phyloP scores from a whole-genome alignment of 92 coral and sea anemone species.

The Phenganax stokvisi region DNA sequence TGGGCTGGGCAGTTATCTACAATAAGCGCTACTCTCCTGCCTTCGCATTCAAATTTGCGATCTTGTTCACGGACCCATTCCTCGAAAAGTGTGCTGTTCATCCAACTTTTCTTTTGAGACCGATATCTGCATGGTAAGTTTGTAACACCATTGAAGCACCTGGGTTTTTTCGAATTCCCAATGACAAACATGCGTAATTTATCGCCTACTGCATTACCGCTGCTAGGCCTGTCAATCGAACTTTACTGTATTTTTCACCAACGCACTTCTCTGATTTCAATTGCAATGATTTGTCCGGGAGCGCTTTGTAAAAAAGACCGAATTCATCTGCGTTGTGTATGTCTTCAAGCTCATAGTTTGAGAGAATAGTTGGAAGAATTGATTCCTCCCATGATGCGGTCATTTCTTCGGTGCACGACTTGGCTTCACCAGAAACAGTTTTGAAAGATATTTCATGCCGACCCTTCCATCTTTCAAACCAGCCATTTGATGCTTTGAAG shows the following conservation, averaged over 20 bases:
- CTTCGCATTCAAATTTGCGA: conserved; percentile 47
- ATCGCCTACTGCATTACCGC: conserved; percentile 57
- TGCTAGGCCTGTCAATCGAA: conserved; percentile 50
- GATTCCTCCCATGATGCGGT: conserved; percentile 49
- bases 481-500: conserved; percentile 59
- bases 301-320: conserved; percentile 56
- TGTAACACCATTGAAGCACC: conserved; percentile 41
- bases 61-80: conserved; percentile 59
- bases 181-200: conserved; percentile 54
- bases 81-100: conserved; percentile 51
- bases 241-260: conserved; percentile 54
- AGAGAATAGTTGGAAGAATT: conserved; percentile 48
- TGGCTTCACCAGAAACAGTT: conserved; percentile 51
- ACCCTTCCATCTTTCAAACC: conserved; percentile 55
- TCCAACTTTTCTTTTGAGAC: conserved; percentile 50
- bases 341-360: conserved; percentile 53
- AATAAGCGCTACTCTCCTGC: conserved; percentile 48
- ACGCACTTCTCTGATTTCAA: conserved; percentile 42
- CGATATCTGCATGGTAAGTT: conserved; percentile 55
- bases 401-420: conserved; percentile 48
- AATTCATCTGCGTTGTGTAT: conserved; percentile 57
- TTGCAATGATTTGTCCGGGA: conserved; percentile 40
- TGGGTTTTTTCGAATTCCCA: conserved; percentile 45
- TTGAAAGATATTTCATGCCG: conserved; percentile 53
- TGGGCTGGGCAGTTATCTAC: conserved; percentile 58